Evolutionary conservation across 1,140 invertebrate species (phyloP), one percentile per base, ranked within the genome.

Genomic region (Trachelipus rathkii): DNA sequence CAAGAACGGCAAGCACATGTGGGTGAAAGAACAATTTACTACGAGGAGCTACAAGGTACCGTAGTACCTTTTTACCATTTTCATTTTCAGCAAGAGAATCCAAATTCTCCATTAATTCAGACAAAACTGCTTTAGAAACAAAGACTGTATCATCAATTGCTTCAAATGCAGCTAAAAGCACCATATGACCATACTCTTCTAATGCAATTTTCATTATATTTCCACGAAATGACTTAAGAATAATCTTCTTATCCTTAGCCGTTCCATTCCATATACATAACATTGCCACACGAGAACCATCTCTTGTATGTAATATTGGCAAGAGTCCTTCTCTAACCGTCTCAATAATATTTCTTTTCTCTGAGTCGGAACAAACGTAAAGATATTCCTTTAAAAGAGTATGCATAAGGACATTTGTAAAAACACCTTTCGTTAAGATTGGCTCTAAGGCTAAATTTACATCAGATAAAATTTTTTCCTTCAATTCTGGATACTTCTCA

Each of bases 141-240:
- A 97, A 85, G 70, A 94, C 91, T 3, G 95, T 98, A 82, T 98
- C 95, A 85, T 98, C 96, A 0, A 96, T 90, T n/a, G 89, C 88
- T 84, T 97, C 95, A 79, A 97, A 90, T 69, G 97, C 87, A 0
- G 93, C 89, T 74, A 97, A 86, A 44, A 98, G 84, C 10, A 94
- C 89, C 21, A 93, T 85, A 84, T 95, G 91, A 0, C 94, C 95
- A 82, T 94, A 90, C 84, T 97, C 93, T 79, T 96, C 95, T 46
- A 88, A 89, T 23, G 91, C 90, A 10, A 96, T 88, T 78, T 90
- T 11, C 90, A 86, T 4, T 33, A 95, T 87, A 85, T 95, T 90
- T 69, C 92, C 91, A 85, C 97, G 96, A 6, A 98, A 88, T 67
- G 83, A 85, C 83, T 89, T 89, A 1, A 89, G 83, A 44, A 89